phyloP scores from a whole-genome alignment of 2,113 vertebrate species.

The Butorides virescens region DNA sequence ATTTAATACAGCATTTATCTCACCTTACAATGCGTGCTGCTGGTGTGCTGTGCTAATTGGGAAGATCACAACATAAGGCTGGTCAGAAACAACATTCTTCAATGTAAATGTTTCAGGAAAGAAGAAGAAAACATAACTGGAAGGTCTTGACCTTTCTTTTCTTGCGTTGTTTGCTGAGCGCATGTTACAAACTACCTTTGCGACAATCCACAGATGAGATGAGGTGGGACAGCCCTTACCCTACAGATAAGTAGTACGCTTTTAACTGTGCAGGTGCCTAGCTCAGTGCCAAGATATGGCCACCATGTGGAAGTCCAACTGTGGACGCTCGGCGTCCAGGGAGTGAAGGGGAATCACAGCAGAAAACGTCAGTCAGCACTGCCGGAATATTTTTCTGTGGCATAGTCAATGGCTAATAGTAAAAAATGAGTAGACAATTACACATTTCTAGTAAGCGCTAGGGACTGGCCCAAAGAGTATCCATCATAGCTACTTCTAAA shows the following conservation, averaged over 20 bases:
- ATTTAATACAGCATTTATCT: not conserved
- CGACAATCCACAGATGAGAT: not conserved
- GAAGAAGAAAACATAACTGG: not conserved
- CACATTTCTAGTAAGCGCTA: not conserved
- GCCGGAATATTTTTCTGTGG: not conserved
- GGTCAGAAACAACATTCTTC: not conserved
- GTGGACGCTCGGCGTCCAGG: not conserved
- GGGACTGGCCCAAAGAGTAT: not conserved
- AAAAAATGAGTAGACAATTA: not conserved
- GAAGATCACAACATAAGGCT: not conserved
- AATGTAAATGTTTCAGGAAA: not conserved
- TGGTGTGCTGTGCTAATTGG: not conserved
- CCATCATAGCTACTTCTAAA: not conserved
- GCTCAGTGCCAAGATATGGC: not conserved
- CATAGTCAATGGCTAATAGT: not conserved
- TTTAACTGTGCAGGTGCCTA: too few species aligned
- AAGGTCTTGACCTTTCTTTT: not conserved
- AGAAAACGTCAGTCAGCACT: not conserved
- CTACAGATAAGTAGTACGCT: not conserved
- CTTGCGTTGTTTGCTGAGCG: not conserved
- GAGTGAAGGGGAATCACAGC: not conserved
- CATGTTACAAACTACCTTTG: not conserved
- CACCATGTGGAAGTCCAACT: not conserved
- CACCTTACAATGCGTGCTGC: not conserved
- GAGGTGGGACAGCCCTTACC: not conserved